Percentiles rank a stretch among this genome's conserved stretches.
Conservation (phyloP, 2,888 invertebrate species). For the Augochlorella aurata region DNA sequence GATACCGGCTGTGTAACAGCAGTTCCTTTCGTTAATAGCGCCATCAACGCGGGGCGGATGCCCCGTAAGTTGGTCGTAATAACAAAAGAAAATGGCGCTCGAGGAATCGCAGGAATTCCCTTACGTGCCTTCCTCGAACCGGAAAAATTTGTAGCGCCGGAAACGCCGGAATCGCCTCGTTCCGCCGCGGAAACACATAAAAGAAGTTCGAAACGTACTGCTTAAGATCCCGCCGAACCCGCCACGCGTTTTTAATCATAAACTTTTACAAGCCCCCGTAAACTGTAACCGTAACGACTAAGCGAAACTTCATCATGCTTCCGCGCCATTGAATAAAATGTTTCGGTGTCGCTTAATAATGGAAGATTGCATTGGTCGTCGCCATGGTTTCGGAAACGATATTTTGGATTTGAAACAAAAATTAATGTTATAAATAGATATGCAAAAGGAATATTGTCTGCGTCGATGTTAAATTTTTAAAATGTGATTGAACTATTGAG, state of each 20-base stretch:
- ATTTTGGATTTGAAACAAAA: background rate
- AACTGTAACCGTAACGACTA: constrained; percentile 31
- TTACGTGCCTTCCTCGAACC: constrained; percentile 39
- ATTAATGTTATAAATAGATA: no score
- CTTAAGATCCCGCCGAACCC: constrained; percentile 12
- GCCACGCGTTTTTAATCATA: constrained; percentile 45
- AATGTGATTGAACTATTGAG: no score
- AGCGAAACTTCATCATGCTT: background rate
- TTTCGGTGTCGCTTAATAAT: constrained; percentile 5
- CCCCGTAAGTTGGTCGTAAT: constrained; percentile 43
- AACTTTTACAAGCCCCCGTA: constrained; percentile 31
- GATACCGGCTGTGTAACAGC: constrained; percentile 41
- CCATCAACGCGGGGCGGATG: constrained; percentile 49
- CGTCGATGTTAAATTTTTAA: no score
- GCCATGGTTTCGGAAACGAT: background rate
- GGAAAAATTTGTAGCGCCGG: constrained; percentile 37
- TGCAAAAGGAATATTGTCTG: no score
- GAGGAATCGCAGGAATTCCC: constrained; percentile 51
- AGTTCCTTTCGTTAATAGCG: constrained; percentile 56
- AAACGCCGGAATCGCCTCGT: constrained; percentile 26
- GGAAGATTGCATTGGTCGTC: background rate
- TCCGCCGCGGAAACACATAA: constrained; percentile 39
- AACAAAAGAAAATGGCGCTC: constrained; percentile 46
- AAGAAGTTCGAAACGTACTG: constrained; percentile 41
- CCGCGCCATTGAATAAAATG: constrained; percentile 9